Conservation (phyloP, 1,140 invertebrate genomes). For the Yoshiicerus persimilis region DNA sequence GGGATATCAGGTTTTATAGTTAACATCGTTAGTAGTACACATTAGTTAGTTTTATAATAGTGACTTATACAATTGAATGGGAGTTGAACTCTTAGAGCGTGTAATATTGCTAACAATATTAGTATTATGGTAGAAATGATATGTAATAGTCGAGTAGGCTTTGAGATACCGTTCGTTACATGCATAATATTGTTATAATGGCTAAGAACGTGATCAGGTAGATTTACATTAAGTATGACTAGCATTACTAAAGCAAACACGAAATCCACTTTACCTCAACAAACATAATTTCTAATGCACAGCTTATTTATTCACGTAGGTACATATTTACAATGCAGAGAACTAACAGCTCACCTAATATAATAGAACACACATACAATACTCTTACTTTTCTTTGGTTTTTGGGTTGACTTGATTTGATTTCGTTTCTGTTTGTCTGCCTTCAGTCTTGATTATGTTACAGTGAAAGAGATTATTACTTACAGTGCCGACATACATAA, state of each 20-base stretch:
- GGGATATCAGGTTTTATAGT: neutral
- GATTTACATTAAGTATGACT: neutral
- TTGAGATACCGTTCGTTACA: neutral
- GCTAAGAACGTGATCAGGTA: neutral
- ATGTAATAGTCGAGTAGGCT: no score
- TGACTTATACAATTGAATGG: neutral
- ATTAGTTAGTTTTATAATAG: neutral
- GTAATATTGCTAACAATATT: neutral
- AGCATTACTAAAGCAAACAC: neutral
- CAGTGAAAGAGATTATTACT: neutral
- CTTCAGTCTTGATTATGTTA: neutral
- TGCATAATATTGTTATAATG: no score
- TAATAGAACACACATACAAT: no score
- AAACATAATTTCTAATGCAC: neutral
- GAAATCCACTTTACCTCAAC: neutral
- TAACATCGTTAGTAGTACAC: neutral
- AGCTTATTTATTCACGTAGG: neutral
- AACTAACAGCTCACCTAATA: no score
- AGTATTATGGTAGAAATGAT: neutral
- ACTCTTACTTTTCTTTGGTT: neutral
- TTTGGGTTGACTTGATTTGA: neutral
- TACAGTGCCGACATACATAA: neutral
- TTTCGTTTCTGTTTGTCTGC: neutral
- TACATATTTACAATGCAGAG: neutral
- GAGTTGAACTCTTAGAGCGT: neutral